Base-by-base conservation (phyloP, 2,888 invertebrate species). In the Lasiommata megera region DNA sequence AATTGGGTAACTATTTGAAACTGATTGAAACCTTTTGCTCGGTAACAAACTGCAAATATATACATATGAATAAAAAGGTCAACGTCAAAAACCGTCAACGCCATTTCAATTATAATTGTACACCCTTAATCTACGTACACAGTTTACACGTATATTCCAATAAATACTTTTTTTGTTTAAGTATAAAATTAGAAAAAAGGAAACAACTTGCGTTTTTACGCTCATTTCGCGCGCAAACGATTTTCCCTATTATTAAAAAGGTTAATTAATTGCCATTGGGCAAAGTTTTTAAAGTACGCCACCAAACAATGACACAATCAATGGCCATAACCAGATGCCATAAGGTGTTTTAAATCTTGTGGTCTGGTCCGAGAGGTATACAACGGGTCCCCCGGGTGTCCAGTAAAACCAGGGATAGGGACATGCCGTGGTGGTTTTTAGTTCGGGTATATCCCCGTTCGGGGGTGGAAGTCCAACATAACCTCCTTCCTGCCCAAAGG, bases 111-210 rank as follows among this genome's bases (percentile, higher is more conserved):
- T 23, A 31, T 47, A 50, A 56, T 54, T 51, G 50, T 54, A 60
- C 56, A 60, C 56, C 47, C 79, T 80, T 83, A 82, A 63, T 64
- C 77, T 82, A 85, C 76, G 73, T 79, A 81, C 74, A 75, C 73
- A 62, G 65, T 65, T 44, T 66, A 79, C 83, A 85, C 80, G 81
- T 84, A 84, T 84, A 84, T 82, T 67, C 77, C 79, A 86, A 86
- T 86, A 85, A 85, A 87, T 86, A 78, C 64, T 67, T 80, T 46
- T 67, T 80, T 9, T 80, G 66, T 79, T 80, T 82, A 84, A 83
- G 85, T 87, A 88, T 86, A 88, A 88, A 88, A 88, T 84, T 85
- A 83, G 86, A 85, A 80, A 87, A n/a, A 46, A 46, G 29, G 83
- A 83, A 79, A 83, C 83, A 85, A 84, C 82, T 78, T 76, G 57